Evolutionary conservation across 2,888 invertebrate genomes (phyloP), one percentile per base, ranked within the genome.

Genomic region (Tetragonisca angustula): DNA sequence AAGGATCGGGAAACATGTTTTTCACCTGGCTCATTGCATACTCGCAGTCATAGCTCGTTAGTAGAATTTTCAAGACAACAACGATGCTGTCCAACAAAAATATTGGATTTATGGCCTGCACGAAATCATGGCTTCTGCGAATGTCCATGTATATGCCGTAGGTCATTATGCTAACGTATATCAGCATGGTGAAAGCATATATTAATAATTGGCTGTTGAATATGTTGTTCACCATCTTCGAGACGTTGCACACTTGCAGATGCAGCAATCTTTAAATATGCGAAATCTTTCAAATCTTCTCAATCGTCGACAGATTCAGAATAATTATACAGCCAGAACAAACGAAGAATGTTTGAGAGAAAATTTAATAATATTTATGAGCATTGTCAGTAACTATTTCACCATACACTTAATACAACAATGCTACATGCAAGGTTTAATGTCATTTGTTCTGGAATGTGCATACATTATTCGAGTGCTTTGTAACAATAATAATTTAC

Each of bases 181-280:
- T 15, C 2, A 82, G 24, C 6, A 21, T 21, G 0, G 52, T 1
- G 3, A 5, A 19, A 0, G 61, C 62, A 17, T 70, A 21, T 0
- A 59, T 0, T 15, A 74, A 24, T 27, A 81, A 27, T 32, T 87
- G 89, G 9, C 49, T 0, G 5, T 81, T 79, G 32, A 84, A 84
- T 1, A 68, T 43, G 1, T 9, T 50, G 49, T 74, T 79, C 1
- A 88, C 0, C n/a, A 24, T 24, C 27, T 65, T 86, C 2, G 88
- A 64, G 17, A 80, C 54, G 11, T 71, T 67, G 52, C 88, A 88
- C 17, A 92, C 74, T 19, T 91, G 87, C 13, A 91, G 70, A 24
- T 83, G 81, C 19, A 73, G 0, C 15, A 52, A 65, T n/a, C 83
- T 83, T 68, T 4, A 24, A 21, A 43, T 11, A 9, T 43, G 43